A percentile compares a stretch with the other conserved stretches of the same genome.
These are phyloP conservation scores for Saccostrea glomerata DNA, from an alignment of 1,140 invertebrate genomes.

Conservation along the genomic window DNA sequence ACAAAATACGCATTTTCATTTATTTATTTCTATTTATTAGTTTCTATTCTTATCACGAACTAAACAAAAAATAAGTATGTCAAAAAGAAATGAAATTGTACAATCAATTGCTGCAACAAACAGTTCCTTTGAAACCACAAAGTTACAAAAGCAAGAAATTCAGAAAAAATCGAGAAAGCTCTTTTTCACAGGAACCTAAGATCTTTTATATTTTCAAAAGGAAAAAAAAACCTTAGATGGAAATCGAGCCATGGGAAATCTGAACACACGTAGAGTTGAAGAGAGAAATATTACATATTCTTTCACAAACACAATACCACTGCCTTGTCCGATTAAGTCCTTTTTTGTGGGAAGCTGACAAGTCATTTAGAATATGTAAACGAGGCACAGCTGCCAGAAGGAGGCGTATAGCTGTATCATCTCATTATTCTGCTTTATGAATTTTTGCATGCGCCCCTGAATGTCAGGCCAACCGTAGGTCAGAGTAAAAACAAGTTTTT, in stretches of 20 bases:
- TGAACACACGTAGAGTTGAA: background rate
- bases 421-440: conserved; percentile 17
- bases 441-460: background rate
- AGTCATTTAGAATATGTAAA: conserved; percentile 35
- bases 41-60: too few relatives aligned
- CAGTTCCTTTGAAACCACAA: too few relatives aligned
- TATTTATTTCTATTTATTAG: too few relatives aligned
- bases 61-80: too few relatives aligned
- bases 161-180: too few relatives aligned
- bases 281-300: conserved; percentile 36
- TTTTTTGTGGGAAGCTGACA: conserved; percentile 13
- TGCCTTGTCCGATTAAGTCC: background rate
- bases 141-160: too few relatives aligned
- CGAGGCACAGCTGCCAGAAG: background rate
- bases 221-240: background rate
- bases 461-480: conserved; percentile 30
- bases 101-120: too few relatives aligned
- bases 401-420: background rate
- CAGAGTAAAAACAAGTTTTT: conserved; percentile 3
- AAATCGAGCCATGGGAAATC: background rate
- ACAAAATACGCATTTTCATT: too few relatives aligned
- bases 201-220: too few relatives aligned
- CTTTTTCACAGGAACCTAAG: too few relatives aligned
- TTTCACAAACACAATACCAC: conserved; percentile 24
- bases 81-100: too few relatives aligned